Percentiles rank a stretch among this genome's conserved stretches.
These are phyloP conservation scores for Ornithoptera priamus DNA, from an alignment of 2,888 invertebrate species.

Conservation along the genomic window DNA sequence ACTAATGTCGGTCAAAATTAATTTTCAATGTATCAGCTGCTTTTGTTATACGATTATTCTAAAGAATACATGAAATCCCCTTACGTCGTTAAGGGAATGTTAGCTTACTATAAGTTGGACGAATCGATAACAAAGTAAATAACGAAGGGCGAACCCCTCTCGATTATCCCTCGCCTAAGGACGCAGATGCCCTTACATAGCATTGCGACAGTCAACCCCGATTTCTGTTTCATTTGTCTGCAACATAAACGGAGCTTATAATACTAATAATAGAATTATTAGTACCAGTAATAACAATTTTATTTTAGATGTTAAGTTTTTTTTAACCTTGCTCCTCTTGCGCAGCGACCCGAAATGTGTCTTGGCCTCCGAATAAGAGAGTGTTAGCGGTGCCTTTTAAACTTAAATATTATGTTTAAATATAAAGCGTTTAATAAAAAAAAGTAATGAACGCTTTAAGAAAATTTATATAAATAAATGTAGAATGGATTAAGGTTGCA, in stretches of 20 bases:
- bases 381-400: no score
- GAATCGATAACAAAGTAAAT: constrained; percentile 72
- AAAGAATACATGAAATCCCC: constrained; percentile 22
- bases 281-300: no score
- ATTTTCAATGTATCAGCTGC: constrained; percentile 21
- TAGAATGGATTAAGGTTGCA: constrained; percentile 13
- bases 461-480: constrained; percentile 11
- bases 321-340: not conserved
- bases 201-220: constrained; percentile 48
- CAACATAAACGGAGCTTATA: constrained; percentile 3
- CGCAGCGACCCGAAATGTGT: not conserved
- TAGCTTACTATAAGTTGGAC: constrained; percentile 40
- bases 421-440: no score
- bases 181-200: constrained; percentile 68
- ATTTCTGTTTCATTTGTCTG: constrained; percentile 21
- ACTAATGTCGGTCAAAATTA: not conserved
- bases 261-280: not conserved
- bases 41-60: constrained; percentile 23
- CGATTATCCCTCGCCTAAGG: constrained; percentile 47
- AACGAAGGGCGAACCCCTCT: constrained; percentile 48
- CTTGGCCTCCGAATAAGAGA: no score
- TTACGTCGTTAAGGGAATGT: constrained; percentile 34
- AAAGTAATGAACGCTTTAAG: constrained; percentile 4
- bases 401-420: no score
- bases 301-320: not conserved